A percentile compares a stretch with the other conserved stretches of the same genome.
These are phyloP conservation scores for Thunnus albacares DNA, from an alignment of 2,797 vertebrate species.

Conservation along the genomic window DNA sequence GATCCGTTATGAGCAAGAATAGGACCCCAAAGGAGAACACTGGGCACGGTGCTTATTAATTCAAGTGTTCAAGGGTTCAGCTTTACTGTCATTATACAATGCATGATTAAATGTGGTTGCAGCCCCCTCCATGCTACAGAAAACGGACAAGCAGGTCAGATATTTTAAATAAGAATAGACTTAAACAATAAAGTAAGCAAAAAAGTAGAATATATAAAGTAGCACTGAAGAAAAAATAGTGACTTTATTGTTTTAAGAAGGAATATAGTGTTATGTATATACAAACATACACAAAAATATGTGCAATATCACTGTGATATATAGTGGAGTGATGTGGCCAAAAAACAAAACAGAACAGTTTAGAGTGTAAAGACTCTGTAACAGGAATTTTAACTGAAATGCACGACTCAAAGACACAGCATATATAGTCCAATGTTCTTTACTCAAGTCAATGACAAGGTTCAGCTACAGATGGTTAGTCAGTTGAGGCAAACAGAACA, in stretches of 20 bases:
- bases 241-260: neutral
- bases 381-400: too few relatives aligned
- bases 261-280: neutral
- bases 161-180: neutral
- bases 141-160: neutral
- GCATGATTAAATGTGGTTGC: neutral
- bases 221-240: neutral
- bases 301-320: too few relatives aligned
- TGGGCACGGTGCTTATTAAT: constrained; percentile 24
- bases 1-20: constrained; percentile 38
- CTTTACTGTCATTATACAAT: neutral
- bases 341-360: neutral
- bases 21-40: constrained; percentile 6
- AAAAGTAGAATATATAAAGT: neutral
- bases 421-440: too few relatives aligned
- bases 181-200: neutral
- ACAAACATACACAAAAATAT: neutral
- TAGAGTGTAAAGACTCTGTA: neutral
- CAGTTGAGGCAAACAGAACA: neutral
- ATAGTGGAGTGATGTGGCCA: too few relatives aligned
- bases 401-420: too few relatives aligned
- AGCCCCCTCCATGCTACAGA: neutral
- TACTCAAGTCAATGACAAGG: neutral
- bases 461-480: neutral
- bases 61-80: neutral